A percentile compares a stretch with the other conserved stretches of the same genome.
Conservation (phyloP, 2,113 vertebrate species). For the Psilopsiagon aurifrons region DNA sequence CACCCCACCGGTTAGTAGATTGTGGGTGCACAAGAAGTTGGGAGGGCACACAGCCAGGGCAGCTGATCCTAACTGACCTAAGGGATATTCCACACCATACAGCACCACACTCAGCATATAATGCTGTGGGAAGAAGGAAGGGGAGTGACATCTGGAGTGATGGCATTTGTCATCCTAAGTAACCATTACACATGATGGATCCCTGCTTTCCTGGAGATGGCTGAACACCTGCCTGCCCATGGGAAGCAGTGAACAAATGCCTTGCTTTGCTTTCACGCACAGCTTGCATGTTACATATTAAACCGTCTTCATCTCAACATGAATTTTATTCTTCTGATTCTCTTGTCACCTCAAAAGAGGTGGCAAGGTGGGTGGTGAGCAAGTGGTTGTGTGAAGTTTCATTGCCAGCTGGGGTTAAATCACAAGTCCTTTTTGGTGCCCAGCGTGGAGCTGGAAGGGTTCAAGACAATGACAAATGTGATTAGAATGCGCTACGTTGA, state of each 20-base stretch:
- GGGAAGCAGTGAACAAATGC: not conserved
- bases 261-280: not conserved
- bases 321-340: not conserved
- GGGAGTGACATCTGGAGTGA: not conserved
- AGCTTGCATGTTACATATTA: not conserved
- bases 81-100: not conserved
- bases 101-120: not conserved
- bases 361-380: not conserved
- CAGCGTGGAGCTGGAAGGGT: not conserved
- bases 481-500: not conserved
- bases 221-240: not conserved
- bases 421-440: not conserved
- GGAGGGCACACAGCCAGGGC: not conserved
- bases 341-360: not conserved
- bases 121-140: not conserved
- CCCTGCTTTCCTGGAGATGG: not conserved
- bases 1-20: not conserved
- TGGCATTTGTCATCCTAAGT: not conserved
- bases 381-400: not conserved
- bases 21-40: not conserved
- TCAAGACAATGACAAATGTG: not conserved
- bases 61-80: not conserved
- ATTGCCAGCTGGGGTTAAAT: not conserved
- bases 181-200: not conserved
- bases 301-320: not conserved